These are phyloP conservation scores for Micronycteris hirsuta DNA, from an alignment of 2,113 vertebrate genomes.

Conservation along the genomic window DNA sequence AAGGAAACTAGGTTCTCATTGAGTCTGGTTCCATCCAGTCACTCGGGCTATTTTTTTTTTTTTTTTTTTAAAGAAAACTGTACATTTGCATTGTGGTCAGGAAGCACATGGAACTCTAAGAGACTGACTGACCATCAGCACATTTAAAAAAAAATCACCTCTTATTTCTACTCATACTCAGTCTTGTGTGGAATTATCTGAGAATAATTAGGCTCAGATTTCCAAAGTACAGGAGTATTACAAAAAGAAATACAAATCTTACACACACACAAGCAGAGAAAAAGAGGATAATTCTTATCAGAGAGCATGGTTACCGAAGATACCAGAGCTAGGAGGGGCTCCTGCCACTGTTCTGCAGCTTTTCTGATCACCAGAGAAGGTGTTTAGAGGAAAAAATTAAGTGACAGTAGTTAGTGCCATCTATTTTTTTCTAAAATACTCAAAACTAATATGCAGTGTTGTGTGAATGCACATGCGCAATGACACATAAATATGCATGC, in stretches of 20 bases:
- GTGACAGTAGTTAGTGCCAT: background rate
- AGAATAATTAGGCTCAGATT: background rate
- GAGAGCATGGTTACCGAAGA: background rate
- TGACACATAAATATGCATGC: background rate
- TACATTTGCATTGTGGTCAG: background rate
- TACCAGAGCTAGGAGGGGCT: background rate
- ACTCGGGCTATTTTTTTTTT: background rate
- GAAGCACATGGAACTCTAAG: background rate
- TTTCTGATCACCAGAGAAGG: background rate
- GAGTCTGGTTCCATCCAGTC: background rate
- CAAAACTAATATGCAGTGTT: background rate
- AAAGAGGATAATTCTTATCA: background rate
- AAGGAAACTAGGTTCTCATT: background rate
- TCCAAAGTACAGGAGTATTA: background rate
- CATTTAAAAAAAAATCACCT: background rate
- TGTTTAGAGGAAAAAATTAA: background rate
- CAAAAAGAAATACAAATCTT: background rate
- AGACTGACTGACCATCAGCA: background rate
- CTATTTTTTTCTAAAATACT: background rate
- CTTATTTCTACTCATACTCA: background rate
- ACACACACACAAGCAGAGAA: background rate
- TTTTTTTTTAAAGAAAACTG: background rate
- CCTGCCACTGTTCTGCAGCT: background rate
- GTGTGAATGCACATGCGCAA: background rate
- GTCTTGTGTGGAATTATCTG: background rate